phyloP scores from a whole-genome alignment of 2,797 vertebrate species.

The Phoebastria nigripes region DNA sequence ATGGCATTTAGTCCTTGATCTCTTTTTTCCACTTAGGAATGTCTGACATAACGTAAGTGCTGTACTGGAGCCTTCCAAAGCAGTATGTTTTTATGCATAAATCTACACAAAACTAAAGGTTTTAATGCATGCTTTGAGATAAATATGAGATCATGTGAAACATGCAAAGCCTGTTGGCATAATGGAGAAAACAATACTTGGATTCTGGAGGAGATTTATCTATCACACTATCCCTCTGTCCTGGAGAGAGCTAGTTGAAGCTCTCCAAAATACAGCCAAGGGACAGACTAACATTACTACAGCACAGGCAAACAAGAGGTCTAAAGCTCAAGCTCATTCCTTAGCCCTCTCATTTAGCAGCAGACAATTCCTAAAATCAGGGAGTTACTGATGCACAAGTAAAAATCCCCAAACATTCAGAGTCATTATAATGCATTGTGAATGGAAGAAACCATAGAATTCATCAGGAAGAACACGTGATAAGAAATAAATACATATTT shows the following conservation, averaged over 20 bases:
- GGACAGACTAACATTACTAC: neutral
- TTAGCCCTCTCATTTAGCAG: neutral
- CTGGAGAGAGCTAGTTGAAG: neutral
- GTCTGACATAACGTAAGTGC: neutral
- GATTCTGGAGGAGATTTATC: neutral
- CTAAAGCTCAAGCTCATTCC: neutral
- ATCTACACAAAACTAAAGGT: neutral
- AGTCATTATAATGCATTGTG: neutral
- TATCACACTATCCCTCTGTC: neutral
- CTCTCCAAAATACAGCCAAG: neutral
- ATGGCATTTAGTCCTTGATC: neutral
- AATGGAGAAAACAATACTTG: neutral
- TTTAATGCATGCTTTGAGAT: neutral
- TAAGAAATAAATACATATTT: neutral
- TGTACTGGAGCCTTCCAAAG: neutral
- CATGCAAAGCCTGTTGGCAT: neutral
- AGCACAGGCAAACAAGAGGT: neutral
- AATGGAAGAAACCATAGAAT: neutral
- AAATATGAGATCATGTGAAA: neutral
- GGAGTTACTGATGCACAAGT: neutral
- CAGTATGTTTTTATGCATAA: neutral
- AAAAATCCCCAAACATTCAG: neutral
- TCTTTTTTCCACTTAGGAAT: neutral
- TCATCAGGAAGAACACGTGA: neutral
- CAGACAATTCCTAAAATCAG: neutral